Percentiles rank a stretch among this genome's conserved stretches.
Conservation (phyloP, 2,888 invertebrate genomes). For the Strigamia maritima region DNA sequence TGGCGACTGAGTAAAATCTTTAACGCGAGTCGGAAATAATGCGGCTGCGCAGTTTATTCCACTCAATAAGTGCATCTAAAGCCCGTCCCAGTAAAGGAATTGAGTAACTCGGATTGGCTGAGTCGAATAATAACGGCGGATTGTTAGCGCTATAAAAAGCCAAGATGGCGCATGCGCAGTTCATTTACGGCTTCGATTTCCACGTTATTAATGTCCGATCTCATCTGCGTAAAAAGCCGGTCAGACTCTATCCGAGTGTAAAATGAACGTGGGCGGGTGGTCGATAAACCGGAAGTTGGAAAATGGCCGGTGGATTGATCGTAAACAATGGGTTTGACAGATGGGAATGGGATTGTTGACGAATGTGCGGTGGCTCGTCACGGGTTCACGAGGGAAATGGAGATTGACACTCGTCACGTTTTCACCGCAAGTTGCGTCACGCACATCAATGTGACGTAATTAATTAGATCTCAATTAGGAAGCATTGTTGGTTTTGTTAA, state of each 20-base stretch:
- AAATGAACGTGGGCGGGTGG: background rate
- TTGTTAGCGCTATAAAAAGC: background rate
- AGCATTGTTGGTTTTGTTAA: background rate
- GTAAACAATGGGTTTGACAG: background rate
- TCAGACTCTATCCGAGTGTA: background rate
- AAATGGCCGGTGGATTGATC: background rate
- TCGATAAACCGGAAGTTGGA: background rate
- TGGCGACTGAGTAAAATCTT: background rate
- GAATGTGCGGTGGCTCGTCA: background rate
- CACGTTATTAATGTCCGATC: background rate
- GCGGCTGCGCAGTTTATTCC: conserved; percentile 8
- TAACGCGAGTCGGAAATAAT: conserved; percentile 2
- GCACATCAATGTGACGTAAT: background rate
- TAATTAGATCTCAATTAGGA: background rate
- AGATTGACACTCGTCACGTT: conserved; percentile 11
- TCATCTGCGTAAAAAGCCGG: background rate
- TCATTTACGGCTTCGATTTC: no score
- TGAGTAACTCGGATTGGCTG: no score
- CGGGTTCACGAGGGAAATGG: background rate
- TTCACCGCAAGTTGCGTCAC: background rate
- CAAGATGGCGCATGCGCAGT: background rate
- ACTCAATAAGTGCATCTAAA: background rate
- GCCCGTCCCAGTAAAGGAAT: no score
- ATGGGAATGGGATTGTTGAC: background rate
- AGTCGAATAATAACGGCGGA: no score